Evolutionary conservation across 2,888 invertebrate species (phyloP), one percentile per base, ranked within the genome.

Genomic region (Myopa testacea): DNA sequence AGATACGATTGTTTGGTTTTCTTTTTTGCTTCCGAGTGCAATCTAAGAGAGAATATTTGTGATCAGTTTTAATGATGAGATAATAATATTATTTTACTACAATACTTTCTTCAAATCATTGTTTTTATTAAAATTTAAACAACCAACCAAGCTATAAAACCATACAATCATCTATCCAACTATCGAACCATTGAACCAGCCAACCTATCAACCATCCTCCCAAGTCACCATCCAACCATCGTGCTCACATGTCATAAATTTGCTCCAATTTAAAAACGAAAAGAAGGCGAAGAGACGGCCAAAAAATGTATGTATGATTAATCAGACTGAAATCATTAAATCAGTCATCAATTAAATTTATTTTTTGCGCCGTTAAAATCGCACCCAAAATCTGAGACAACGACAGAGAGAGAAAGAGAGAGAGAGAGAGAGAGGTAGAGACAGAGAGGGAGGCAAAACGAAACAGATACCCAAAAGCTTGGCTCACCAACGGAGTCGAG

Each of bases 301-400:
- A 10, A 45, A 45, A 45, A 6, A 8, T 45, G 45, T 45, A 45
- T 10, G 45, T 45, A 45, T 10, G 45, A 45, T 45, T 45, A 55
- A 14, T 55, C 55, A 55, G 16, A 45, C 55, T 55, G 16, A 55
- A 55, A 55, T 37, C 58, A 71, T 71, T 71, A 37, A 71, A 71
- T 14, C 55, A 71, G 26, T 71, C 60, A 71, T 71, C 60, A 60
- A 60, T 71, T 55, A 16, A 55, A 55, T 10, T 16, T 55, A 1
- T 55, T 55, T 16, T 55, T 55, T 55, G 4, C 55, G 1, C 16
- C 16, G n/a, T 14, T 50, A 14, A 50, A 26, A 26, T 26, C 26
- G 26, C 26, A 26, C 26, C 26, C 26, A 67, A 67, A 37, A 67
- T 16, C 67, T 37, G n/a, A 16, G 5, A 67, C 67, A 65, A 26